Conservation (phyloP, 2,797 vertebrate genomes). For the Craterocephalus amniculus region DNA sequence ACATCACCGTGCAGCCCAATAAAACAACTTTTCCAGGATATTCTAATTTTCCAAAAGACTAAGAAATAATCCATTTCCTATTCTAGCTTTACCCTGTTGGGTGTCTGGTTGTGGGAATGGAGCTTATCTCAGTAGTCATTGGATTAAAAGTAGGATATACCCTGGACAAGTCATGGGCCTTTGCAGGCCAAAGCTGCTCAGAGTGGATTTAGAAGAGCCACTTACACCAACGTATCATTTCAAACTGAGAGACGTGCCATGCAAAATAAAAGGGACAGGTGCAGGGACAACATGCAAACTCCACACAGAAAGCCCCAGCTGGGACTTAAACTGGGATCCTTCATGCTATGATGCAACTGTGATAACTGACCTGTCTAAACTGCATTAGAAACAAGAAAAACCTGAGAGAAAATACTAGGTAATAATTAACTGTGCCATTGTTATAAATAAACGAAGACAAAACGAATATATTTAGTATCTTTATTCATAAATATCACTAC, state of each 20-base stretch:
- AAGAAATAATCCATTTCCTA: neutral
- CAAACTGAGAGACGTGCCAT: too few species aligned
- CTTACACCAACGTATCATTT: too few species aligned
- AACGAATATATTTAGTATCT: conserved; percentile 69
- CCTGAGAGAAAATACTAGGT: neutral
- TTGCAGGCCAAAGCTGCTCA: neutral
- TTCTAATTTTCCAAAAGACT: too few species aligned
- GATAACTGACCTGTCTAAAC: neutral
- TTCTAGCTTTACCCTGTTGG: neutral
- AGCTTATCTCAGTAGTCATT: neutral
- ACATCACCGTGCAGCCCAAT: too few species aligned
- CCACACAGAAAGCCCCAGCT: neutral
- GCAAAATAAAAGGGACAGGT: neutral
- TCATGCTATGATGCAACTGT: neutral
- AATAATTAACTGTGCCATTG: neutral
- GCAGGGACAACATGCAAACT: neutral
- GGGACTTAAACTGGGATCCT: neutral
- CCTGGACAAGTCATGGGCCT: neutral
- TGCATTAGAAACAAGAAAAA: neutral
- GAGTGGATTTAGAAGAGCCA: neutral
- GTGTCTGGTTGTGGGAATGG: too few species aligned
- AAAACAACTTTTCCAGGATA: too few species aligned
- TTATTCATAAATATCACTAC: conserved; percentile 85
- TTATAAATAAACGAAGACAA: conserved; percentile 30
- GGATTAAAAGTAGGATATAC: neutral